phyloP scores from a whole-genome alignment of 2,888 invertebrate genomes.

The Tipula vernalis region DNA sequence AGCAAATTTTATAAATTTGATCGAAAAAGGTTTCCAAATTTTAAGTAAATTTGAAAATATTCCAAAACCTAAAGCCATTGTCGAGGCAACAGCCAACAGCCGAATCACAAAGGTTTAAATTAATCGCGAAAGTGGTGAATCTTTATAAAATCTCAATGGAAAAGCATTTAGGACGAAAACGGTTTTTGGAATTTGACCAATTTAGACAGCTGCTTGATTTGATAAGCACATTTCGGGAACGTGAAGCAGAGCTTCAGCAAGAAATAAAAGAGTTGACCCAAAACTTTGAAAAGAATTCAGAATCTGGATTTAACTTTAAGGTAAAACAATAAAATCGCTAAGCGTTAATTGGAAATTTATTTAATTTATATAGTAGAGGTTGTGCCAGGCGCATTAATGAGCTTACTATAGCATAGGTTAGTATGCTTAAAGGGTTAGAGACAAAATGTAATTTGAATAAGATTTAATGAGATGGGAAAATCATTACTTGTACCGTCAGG shows the following conservation, averaged over 20 bases:
- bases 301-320: background rate
- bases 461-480: too few relatives aligned
- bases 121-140: background rate
- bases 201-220: background rate
- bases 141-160: background rate
- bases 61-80: conserved; percentile 13
- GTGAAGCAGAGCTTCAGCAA: background rate
- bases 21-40: conserved; percentile 9
- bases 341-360: background rate
- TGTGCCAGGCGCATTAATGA: too few relatives aligned
- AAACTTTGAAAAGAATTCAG: background rate
- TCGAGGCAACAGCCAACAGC: background rate
- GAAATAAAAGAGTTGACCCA: background rate
- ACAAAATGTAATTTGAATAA: too few relatives aligned
- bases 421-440: too few relatives aligned
- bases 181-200: background rate
- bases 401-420: too few relatives aligned
- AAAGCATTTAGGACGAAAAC: background rate
- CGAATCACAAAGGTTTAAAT: background rate
- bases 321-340: background rate
- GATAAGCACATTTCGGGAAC: background rate
- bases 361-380: too few relatives aligned
- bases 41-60: conserved; percentile 11
- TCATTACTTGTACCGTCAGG: too few relatives aligned
- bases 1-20: background rate